phyloP scores from a whole-genome alignment of 2,113 vertebrate species.

The Ochotona curzoniae region DNA sequence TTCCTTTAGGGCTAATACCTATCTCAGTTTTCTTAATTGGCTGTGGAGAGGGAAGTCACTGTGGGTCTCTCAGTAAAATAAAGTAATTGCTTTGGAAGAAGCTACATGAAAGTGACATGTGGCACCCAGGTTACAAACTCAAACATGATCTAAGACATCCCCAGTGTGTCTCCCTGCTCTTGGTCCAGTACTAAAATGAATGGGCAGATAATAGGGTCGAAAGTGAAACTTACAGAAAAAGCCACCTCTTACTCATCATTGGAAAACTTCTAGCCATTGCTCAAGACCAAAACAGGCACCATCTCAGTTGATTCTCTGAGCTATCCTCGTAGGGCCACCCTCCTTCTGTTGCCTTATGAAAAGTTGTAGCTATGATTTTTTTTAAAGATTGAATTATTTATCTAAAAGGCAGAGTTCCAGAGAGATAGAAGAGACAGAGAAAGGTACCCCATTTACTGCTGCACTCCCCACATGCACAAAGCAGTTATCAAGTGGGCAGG shows the following conservation, averaged over 20 bases:
- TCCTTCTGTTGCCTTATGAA: neutral
- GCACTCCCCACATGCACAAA: too few relatives aligned
- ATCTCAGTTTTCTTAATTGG: conserved; percentile 44
- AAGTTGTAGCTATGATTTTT: too few relatives aligned
- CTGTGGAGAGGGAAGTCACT: conserved; percentile 8
- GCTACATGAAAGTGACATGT: neutral
- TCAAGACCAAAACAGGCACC: neutral
- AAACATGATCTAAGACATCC: neutral
- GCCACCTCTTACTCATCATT: neutral
- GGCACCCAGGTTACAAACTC: neutral
- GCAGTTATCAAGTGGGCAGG: too few relatives aligned
- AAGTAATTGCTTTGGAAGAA: conserved; percentile 53
- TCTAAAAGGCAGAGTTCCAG: too few relatives aligned
- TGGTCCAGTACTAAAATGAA: neutral
- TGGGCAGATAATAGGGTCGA: neutral
- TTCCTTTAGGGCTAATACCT: conserved; percentile 67
- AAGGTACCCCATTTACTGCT: too few relatives aligned
- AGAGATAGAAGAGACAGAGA: too few relatives aligned
- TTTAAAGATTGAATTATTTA: too few relatives aligned
- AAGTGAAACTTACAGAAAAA: neutral
- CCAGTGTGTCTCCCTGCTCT: neutral
- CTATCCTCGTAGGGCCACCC: neutral
- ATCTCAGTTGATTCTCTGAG: neutral
- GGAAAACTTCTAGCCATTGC: neutral
- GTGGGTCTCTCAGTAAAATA: conserved; percentile 30